These are phyloP conservation scores for Melanocharis versteri DNA, from an alignment of 2,113 vertebrate genomes.

Conservation along the genomic window DNA sequence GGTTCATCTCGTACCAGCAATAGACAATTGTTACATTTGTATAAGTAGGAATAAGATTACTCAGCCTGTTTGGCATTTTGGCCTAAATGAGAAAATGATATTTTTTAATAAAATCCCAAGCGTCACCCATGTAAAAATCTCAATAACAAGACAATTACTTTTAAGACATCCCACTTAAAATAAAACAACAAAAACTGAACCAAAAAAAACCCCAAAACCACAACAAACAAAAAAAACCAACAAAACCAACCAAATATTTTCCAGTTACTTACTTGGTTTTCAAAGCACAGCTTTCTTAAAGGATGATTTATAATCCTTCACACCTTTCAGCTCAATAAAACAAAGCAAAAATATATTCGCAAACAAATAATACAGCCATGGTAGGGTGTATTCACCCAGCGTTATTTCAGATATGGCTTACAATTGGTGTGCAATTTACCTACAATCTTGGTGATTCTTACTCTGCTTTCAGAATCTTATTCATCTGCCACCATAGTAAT, in stretches of 20 bases:
- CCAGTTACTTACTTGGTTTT: background rate
- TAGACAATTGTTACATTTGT: background rate
- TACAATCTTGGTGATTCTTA: background rate
- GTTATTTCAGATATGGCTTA: background rate
- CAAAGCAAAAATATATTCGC: background rate
- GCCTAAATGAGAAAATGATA: background rate
- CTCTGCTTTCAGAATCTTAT: background rate
- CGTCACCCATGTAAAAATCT: background rate
- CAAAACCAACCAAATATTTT: background rate
- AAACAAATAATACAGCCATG: background rate
- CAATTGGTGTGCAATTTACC: background rate
- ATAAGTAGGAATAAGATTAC: background rate
- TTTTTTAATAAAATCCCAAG: background rate
- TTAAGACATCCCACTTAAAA: background rate
- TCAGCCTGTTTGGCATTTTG: background rate
- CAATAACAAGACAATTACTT: background rate
- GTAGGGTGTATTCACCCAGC: background rate
- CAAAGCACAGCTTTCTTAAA: background rate
- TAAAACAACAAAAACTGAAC: fast-evolving
- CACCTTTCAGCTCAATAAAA: background rate
- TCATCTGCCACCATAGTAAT: background rate
- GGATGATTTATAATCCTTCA: background rate
- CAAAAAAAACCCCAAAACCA: background rate
- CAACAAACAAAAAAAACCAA: background rate
- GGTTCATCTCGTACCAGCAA: background rate